Conservation (phyloP, 2,113 vertebrate genomes). For the Takifugu bimaculatus region DNA sequence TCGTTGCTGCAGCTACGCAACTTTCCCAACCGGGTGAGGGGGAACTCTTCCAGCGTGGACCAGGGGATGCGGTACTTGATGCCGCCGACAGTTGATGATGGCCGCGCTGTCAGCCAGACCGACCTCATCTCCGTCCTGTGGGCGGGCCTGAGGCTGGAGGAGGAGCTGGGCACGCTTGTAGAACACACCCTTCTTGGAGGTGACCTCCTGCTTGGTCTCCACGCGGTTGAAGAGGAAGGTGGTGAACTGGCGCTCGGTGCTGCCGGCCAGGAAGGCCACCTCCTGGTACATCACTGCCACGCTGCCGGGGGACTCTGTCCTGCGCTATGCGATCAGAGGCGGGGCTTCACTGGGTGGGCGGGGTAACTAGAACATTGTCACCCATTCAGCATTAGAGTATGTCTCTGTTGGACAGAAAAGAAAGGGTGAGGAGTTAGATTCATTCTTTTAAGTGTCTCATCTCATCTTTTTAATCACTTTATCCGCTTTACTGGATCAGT, state of each 20-base stretch:
- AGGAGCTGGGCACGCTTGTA: constrained; percentile 84
- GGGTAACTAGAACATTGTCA: constrained; percentile 31
- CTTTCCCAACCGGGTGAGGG: constrained; percentile 86
- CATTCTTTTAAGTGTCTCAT: no score
- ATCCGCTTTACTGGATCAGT: no score
- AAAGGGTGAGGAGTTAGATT: not conserved
- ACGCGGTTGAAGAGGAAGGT: constrained; percentile 77
- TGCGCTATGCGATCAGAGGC: constrained; percentile 10
- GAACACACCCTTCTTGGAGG: constrained; percentile 83
- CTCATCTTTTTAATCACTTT: no score
- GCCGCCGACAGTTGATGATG: constrained; percentile 94
- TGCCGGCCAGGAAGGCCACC: constrained; percentile 84
- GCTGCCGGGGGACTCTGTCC: constrained; percentile 36
- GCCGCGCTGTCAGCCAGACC: constrained; percentile 66
- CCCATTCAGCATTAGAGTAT: constrained; percentile 50
- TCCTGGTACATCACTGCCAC: constrained; percentile 76
- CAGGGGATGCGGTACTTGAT: constrained; percentile 91
- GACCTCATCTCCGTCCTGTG: constrained; percentile 56
- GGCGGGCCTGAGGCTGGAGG: constrained; percentile 63
- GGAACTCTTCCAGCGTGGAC: constrained; percentile 91
- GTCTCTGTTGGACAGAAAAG: constrained; percentile 48
- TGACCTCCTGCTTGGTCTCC: constrained; percentile 78
- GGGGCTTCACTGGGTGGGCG: constrained; percentile 29
- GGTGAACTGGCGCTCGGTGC: constrained; percentile 79
- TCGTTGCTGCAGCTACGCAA: constrained; percentile 84